Evolutionary conservation across 2,888 invertebrate species (phyloP), one percentile per base, ranked within the genome.

Genomic region (Phalera bucephala): DNA sequence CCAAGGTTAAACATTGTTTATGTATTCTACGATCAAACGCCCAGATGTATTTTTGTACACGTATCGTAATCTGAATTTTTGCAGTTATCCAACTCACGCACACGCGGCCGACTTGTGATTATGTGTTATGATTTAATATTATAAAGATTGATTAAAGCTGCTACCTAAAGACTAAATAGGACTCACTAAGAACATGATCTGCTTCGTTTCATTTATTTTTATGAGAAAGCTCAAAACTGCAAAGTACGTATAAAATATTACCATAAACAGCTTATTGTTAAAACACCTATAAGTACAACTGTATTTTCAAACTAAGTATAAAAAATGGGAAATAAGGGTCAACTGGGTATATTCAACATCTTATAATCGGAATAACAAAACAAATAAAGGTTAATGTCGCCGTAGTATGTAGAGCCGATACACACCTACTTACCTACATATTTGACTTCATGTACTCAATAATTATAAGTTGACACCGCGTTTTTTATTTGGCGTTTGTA

Each of bases 1-100:
- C 64, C 72, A 70, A 70, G 70, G 72, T 44, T 57, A 44, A 41
- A 51, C 43, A 45, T 44, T 52, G 56, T 57, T 50, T 59, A 56
- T 52, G 48, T 44, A 55, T 51, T 55, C 56, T 54, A 42, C 53
- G 49, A 61, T 62, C 60, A 50, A 62, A 56, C 50, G 53, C 42
- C 19, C 51, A 53, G 43, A 58, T 56, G 45, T 55, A 54, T 42
- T 51, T 49, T 48, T 45, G 46, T 45, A 44, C 45, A 46, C 45
- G 45, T 48, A 40, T 51, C 46, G 45, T 48, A 40, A 53, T 49
- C 38, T 36, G 38, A 45, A 53, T 42, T 31, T 14, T 38, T 19
- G 31, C 39, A 29, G 43, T 43, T 45, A 40, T 31, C 35, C 44
- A 34, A 47, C 39, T 31, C 15, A 31, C 19, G 7, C 26, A 15